A percentile compares a stretch with the other conserved stretches of the same genome.
Conservation (phyloP, 2,113 vertebrate genomes). For the Gorsachius goisagi region DNA sequence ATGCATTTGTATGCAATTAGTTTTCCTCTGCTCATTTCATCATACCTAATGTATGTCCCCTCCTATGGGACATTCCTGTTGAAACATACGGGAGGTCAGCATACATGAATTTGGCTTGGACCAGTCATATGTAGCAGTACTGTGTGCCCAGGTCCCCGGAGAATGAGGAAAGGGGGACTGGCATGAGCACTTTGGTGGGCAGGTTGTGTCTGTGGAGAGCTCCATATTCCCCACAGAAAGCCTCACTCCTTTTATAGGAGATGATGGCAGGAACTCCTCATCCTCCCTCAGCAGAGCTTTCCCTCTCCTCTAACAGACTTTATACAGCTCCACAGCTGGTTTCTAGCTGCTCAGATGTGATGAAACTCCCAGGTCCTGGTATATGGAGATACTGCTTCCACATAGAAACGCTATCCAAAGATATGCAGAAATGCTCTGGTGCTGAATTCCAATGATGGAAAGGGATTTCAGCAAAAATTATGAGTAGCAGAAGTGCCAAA, state of each 20-base stretch:
- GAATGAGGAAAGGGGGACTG: background rate
- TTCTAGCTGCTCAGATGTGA: background rate
- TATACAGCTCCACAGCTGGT: background rate
- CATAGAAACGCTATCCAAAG: background rate
- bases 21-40: background rate
- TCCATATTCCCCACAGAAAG: background rate
- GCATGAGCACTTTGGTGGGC: background rate
- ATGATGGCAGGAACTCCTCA: background rate
- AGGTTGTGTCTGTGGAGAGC: background rate
- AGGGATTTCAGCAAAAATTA: background rate
- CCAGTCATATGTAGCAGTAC: background rate
- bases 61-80: background rate
- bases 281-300: background rate
- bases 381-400: background rate
- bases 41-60: background rate
- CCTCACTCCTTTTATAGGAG: background rate
- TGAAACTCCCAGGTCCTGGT: background rate
- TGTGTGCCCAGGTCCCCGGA: background rate
- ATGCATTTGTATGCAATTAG: background rate
- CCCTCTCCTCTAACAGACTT: background rate
- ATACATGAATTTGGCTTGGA: background rate
- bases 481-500: background rate
- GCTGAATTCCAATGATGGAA: background rate
- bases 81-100: background rate
- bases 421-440: rapidly evolving